Conservation (phyloP, 2,888 invertebrate species). For the Pteria penguin region DNA sequence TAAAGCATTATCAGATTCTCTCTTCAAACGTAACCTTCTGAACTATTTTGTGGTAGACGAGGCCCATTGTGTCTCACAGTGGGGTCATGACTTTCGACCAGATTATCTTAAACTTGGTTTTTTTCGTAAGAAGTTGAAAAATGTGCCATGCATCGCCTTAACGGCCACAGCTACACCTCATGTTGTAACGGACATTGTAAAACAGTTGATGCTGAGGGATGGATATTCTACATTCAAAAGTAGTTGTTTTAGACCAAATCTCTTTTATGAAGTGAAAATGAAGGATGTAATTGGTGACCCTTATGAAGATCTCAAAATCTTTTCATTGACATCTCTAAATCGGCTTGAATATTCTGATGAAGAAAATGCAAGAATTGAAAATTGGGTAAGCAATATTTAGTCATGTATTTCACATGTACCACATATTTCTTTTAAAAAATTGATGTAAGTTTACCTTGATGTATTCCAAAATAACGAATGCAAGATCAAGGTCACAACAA, state of each 20-base stretch:
- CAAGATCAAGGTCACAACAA: no score
- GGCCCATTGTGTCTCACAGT: slow-evolving; percentile 90
- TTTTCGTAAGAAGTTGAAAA: slow-evolving; percentile 83
- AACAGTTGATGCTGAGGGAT: slow-evolving; percentile 86
- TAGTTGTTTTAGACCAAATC: slow-evolving; percentile 89
- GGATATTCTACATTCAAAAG: slow-evolving; percentile 87
- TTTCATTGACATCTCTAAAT: slow-evolving; percentile 69
- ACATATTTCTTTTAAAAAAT: no score
- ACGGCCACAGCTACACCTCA: slow-evolving; percentile 93
- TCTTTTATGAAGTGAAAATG: slow-evolving; percentile 96
- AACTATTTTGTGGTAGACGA: slow-evolving; percentile 97
- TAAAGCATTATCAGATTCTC: slow-evolving; percentile 83
- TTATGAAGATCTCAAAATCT: slow-evolving; percentile 86
- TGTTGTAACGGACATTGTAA: slow-evolving; percentile 80
- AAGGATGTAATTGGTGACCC: slow-evolving; percentile 90
- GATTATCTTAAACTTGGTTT: slow-evolving; percentile 94
- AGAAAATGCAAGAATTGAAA: slow-evolving; percentile 45
- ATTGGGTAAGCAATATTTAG: no score
- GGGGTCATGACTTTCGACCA: slow-evolving; percentile 98
- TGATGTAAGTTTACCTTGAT: no score
- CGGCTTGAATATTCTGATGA: slow-evolving; percentile 45
- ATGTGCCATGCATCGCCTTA: slow-evolving; percentile 91
- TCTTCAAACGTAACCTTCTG: slow-evolving; percentile 88
- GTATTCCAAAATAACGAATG: no score
- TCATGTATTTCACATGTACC: no score